Percentiles rank a stretch among this genome's conserved stretches.
These are phyloP conservation scores for Oxygymnocypris stewartii DNA, from an alignment of 2,113 vertebrate genomes.

Conservation along the genomic window DNA sequence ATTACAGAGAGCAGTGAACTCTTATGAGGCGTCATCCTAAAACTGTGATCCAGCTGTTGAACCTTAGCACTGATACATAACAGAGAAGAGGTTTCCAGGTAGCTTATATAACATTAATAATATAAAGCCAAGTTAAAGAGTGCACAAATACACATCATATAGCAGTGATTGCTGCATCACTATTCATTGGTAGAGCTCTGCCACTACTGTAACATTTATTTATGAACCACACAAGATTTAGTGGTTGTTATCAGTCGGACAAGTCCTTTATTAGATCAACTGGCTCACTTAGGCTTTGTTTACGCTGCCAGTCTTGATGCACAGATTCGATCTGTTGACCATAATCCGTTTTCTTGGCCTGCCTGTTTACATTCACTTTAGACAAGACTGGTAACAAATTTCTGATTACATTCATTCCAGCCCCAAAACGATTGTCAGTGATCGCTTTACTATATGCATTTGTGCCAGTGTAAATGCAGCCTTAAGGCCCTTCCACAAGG, in stretches of 20 bases:
- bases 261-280: neutral
- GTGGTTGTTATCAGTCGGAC: neutral
- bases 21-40: neutral
- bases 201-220: neutral
- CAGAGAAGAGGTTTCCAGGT: neutral
- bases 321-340: too few species aligned
- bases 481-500: too few species aligned
- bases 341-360: too few species aligned
- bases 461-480: too few species aligned
- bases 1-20: conserved; percentile 8
- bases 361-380: too few species aligned
- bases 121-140: neutral
- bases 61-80: neutral
- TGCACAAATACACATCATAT: neutral
- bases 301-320: too few species aligned
- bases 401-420: too few species aligned
- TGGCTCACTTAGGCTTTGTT: neutral
- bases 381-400: too few species aligned
- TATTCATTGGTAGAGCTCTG: neutral
- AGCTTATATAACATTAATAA: neutral
- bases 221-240: neutral
- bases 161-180: neutral
- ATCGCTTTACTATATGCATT: too few species aligned
- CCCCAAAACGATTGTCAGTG: too few species aligned
- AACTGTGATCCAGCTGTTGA: conserved; percentile 10